These are phyloP conservation scores for Schizaphis graminum DNA, from an alignment of 2,888 invertebrate genomes.

Conservation along the genomic window DNA sequence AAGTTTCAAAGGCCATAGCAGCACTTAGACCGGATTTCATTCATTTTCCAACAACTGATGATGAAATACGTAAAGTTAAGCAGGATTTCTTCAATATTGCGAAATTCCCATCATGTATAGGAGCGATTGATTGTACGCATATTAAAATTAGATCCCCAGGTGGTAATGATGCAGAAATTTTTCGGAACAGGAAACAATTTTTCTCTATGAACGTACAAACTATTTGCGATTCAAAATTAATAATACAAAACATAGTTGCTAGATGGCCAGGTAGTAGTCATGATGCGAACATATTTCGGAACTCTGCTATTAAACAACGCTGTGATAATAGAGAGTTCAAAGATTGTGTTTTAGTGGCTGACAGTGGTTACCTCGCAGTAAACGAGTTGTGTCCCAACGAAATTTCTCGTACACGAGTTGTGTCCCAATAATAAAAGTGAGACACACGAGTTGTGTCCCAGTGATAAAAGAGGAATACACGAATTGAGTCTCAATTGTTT, in stretches of 20 bases:
- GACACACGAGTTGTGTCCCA: too few species aligned
- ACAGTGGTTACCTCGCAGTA: too few species aligned
- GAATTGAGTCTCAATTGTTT: too few species aligned
- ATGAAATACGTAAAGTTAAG: slow-evolving; percentile 66
- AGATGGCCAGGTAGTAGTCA: slow-evolving; percentile 60
- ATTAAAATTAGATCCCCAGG: slow-evolving; percentile 21
- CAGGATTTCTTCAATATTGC: slow-evolving; percentile 67
- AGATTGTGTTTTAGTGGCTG: too few species aligned
- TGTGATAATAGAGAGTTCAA: slow-evolving; percentile 59
- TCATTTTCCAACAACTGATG: slow-evolving; percentile 58
- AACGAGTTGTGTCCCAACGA: too few species aligned
- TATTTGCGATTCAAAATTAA: slow-evolving; percentile 66
- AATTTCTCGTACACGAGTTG: too few species aligned
- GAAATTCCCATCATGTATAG: slow-evolving; percentile 31
- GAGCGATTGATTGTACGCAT: slow-evolving; percentile 24
- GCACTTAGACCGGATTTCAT: slow-evolving; percentile 40
- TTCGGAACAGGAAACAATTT: slow-evolving; percentile 36
- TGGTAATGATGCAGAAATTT: slow-evolving; percentile 40
- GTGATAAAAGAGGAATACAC: too few species aligned
- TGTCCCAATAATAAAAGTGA: too few species aligned
- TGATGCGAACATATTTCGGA: slow-evolving; percentile 62
- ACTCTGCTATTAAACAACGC: slow-evolving; percentile 28
- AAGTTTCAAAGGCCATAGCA: slow-evolving; percentile 68
- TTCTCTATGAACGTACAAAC: slow-evolving; percentile 20
- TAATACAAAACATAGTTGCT: slow-evolving; percentile 58